Evolutionary conservation across 2,113 vertebrate genomes (phyloP).

Genomic region (Ictalurus punctatus): DNA sequence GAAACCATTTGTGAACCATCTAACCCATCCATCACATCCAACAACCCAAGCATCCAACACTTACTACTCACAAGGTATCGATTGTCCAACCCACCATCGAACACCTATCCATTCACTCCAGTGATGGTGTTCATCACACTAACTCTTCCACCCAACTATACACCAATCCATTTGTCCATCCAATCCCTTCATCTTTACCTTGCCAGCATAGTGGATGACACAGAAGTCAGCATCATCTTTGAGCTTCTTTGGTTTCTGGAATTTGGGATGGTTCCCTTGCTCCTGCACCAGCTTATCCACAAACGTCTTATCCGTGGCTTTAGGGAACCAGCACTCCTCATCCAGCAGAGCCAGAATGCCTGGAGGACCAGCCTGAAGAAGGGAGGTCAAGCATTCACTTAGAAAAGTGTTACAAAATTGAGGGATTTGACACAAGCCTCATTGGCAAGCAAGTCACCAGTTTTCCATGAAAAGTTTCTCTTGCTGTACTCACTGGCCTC

Average conservation of each 20-base stretch:
- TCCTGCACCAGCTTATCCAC: conserved; percentile 96
- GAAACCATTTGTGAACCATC: not conserved
- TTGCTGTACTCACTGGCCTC: conserved; percentile 14
- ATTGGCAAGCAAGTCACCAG: not conserved
- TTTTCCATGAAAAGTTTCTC: not conserved
- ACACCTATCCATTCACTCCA: not conserved
- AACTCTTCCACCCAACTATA: not conserved
- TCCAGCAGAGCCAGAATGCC: conserved; percentile 92
- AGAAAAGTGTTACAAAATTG: not conserved
- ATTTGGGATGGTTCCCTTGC: conserved; percentile 93
- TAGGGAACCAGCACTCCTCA: conserved; percentile 99
- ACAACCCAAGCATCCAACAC: not conserved
- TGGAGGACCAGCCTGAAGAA: conserved; percentile 88
- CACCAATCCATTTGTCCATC: not conserved
- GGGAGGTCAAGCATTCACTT: not conserved
- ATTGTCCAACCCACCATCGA: not conserved
- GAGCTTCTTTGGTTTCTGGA: conserved; percentile 95
- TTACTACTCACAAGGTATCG: not conserved
- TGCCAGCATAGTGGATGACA: conserved; percentile 96
- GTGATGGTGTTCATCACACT: not conserved
- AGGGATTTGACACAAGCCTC: not conserved
- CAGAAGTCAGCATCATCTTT: conserved; percentile 97
- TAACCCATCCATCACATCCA: not conserved
- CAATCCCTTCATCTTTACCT: conserved; percentile 70
- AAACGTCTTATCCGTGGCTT: conserved; percentile 96